These are phyloP conservation scores for Apis dorsata DNA, from an alignment of 1,140 invertebrate species.

Conservation along the genomic window DNA sequence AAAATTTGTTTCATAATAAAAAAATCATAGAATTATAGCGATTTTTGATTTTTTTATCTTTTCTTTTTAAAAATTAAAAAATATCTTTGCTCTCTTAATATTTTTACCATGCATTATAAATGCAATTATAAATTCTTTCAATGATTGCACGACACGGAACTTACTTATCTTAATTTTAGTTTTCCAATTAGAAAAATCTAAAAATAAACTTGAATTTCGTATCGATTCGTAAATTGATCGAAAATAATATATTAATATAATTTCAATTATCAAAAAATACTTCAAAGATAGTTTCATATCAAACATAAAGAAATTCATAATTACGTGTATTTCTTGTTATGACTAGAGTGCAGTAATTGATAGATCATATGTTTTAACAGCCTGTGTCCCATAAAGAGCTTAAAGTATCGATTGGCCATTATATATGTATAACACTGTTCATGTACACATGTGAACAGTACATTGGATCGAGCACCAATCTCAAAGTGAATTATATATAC, in stretches of 20 bases:
- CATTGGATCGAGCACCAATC: background rate
- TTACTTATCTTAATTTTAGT: background rate
- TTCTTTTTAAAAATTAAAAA: background rate
- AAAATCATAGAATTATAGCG: background rate
- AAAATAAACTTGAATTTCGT: background rate
- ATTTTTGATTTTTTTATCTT: background rate
- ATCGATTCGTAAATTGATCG: too few species aligned
- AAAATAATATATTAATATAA: background rate
- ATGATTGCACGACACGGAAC: background rate
- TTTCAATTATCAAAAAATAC: background rate
- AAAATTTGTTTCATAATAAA: background rate
- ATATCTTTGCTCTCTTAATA: background rate
- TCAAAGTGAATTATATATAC: background rate
- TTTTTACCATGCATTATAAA: background rate
- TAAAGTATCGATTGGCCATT: background rate
- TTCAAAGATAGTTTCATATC: conserved; percentile 24
- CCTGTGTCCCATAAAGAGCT: background rate
- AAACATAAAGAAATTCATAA: background rate
- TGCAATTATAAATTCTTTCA: background rate
- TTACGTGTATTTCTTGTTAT: background rate
- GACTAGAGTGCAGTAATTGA: background rate
- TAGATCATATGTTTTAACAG: background rate
- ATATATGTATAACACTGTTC: too few species aligned
- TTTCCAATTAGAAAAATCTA: background rate
- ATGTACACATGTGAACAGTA: background rate